Percentiles rank a stretch among this genome's conserved stretches.
phyloP scores from a whole-genome alignment of 2,888 invertebrate genomes.

The Vannuccia rotundouncinata region DNA sequence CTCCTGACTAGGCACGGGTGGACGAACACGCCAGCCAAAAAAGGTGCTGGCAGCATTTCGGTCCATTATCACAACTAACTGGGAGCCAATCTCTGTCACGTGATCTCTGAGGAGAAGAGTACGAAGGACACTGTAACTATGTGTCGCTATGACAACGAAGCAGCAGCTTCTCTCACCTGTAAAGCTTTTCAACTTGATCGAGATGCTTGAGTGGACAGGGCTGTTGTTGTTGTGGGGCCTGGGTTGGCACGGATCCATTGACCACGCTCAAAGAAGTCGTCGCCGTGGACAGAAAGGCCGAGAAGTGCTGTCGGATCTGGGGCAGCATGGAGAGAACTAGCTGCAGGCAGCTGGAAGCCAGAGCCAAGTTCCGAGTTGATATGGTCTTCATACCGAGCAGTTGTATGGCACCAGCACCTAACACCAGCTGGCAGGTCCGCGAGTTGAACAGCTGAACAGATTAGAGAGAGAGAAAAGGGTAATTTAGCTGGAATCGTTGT shows the following conservation, averaged over 20 bases:
- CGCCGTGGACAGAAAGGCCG: slow-evolving; percentile 59
- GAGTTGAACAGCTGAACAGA: slow-evolving; percentile 60
- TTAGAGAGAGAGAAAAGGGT: too few relatives aligned
- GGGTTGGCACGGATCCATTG: slow-evolving; percentile 53
- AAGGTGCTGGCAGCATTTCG: slow-evolving; percentile 72
- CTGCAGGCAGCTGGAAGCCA: slow-evolving; percentile 59
- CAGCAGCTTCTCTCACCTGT: neutral
- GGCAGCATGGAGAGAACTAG: slow-evolving; percentile 49
- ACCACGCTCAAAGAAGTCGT: slow-evolving; percentile 49
- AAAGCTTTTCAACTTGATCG: slow-evolving; percentile 54
- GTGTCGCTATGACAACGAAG: slow-evolving; percentile 21
- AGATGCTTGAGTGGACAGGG: slow-evolving; percentile 52
- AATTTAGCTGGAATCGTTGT: too few relatives aligned
- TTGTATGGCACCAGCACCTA: slow-evolving; percentile 91
- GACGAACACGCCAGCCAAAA: slow-evolving; percentile 76
- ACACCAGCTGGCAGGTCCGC: slow-evolving; percentile 74
- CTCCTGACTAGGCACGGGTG: slow-evolving; percentile 80
- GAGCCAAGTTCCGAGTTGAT: slow-evolving; percentile 77
- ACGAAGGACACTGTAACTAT: slow-evolving; percentile 54
- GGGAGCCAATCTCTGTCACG: slow-evolving; percentile 81
- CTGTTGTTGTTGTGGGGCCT: slow-evolving; percentile 49
- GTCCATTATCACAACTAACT: slow-evolving; percentile 80
- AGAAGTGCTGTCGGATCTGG: slow-evolving; percentile 30
- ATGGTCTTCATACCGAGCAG: slow-evolving; percentile 68
- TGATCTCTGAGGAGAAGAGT: slow-evolving; percentile 63